Percentiles rank a stretch among this genome's conserved stretches.
Evolutionary conservation across 2,888 invertebrate genomes (phyloP).

Genomic region (Unio pictorum): DNA sequence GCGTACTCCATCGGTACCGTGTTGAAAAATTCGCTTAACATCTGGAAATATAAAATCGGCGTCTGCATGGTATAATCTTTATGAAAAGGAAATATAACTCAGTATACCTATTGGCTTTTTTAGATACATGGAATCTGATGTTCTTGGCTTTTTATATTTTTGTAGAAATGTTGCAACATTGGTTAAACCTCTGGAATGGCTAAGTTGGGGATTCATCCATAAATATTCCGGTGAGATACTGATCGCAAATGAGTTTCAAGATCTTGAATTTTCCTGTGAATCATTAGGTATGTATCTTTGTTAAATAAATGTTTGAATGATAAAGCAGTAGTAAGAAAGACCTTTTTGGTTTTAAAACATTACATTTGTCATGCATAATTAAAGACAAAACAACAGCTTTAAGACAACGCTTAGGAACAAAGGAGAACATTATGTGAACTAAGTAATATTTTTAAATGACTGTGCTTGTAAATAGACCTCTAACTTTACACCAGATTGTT

Average conservation of each 20-base stretch:
- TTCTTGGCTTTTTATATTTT: neutral
- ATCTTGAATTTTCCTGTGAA: conserved; percentile 51
- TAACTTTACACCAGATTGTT: no score
- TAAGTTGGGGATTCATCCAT: conserved; percentile 50
- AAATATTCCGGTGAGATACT: conserved; percentile 59
- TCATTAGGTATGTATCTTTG: conserved; percentile 8
- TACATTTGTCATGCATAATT: neutral
- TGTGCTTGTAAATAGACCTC: no score
- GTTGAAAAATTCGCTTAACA: no score
- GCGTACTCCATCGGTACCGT: no score
- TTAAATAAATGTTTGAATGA: neutral
- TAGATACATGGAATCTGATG: no score
- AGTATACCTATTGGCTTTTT: no score
- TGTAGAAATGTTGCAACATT: conserved; percentile 44
- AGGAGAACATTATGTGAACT: no score
- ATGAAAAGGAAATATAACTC: no score
- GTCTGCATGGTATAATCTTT: no score
- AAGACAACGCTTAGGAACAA: no score
- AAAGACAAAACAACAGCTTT: neutral
- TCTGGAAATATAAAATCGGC: no score
- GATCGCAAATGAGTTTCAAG: conserved; percentile 58
- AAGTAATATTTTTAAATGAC: no score
- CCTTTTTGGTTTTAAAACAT: neutral
- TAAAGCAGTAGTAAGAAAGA: conserved; percentile 1
- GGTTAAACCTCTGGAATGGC: conserved; percentile 47